phyloP scores from a whole-genome alignment of 2,888 invertebrate species.

The Tryphoninae sp. region DNA sequence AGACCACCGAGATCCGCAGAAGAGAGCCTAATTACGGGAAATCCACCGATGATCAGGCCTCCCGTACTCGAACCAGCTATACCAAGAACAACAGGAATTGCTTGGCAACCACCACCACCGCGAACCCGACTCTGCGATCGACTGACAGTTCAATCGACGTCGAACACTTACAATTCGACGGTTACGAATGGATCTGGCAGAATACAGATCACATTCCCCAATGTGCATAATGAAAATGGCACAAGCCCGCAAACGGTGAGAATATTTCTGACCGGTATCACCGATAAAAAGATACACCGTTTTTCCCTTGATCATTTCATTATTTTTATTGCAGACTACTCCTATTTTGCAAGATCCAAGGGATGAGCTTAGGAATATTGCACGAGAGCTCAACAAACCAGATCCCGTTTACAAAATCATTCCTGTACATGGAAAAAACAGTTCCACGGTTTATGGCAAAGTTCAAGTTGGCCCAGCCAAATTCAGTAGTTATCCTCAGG shows the following conservation, averaged over 20 bases:
- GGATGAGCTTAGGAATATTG: conserved; percentile 54
- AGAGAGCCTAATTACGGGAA: background rate
- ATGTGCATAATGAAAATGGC: conserved; percentile 2
- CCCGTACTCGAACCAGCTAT: background rate
- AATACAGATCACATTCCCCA: conserved; percentile 27
- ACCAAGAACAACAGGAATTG: background rate
- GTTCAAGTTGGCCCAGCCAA: conserved; percentile 77
- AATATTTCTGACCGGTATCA: background rate
- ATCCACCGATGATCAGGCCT: background rate
- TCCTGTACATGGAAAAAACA: conserved; percentile 34
- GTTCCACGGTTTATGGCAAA: conserved; percentile 60
- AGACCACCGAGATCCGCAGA: background rate
- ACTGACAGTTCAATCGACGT: conserved; percentile 3
- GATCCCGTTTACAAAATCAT: conserved; percentile 64
- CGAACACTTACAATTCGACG: conserved; percentile 1
- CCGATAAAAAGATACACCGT: too few species aligned
- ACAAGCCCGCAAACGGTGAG: conserved; percentile 25
- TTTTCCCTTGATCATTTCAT: background rate
- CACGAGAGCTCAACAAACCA: conserved; percentile 46
- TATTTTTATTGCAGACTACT: background rate
- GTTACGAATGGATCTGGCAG: conserved; percentile 23
- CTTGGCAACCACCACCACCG: conserved; percentile 18
- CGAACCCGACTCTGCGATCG: conserved; percentile 28
- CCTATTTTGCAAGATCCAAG: conserved; percentile 51
- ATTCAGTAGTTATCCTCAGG: conserved; percentile 81